A percentile compares a stretch with the other conserved stretches of the same genome.
These are phyloP conservation scores for Drosophila neocordata DNA, from an alignment of 1,140 invertebrate genomes.

Conservation along the genomic window DNA sequence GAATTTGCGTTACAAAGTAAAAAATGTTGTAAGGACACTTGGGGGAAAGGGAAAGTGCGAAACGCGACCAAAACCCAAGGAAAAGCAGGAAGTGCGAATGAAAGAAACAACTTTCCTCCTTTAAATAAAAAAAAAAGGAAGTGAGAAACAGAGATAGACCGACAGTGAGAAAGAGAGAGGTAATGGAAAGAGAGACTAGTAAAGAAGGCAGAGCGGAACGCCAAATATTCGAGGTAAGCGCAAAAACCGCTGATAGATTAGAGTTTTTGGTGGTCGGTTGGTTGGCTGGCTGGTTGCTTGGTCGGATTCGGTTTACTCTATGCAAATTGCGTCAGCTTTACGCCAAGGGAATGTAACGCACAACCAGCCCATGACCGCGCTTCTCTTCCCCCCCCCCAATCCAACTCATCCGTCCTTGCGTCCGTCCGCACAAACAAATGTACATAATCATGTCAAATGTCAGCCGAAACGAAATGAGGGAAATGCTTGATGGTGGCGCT, in stretches of 20 bases:
- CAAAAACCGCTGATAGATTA: constrained; percentile 70
- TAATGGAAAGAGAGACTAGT: constrained; percentile 11
- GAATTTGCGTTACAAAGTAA: constrained; percentile 81
- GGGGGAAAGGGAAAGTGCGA: constrained; percentile 19
- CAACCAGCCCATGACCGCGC: constrained; percentile 4
- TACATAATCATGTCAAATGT: constrained; percentile 80
- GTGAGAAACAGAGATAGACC: constrained; percentile 25
- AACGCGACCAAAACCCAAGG: constrained; percentile 30
- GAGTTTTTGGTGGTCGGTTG: constrained; percentile 49
- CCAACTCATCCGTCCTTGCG: background rate
- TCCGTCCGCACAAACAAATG: constrained; percentile 57
- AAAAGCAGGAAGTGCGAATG: constrained; percentile 69
- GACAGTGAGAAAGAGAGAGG: constrained; percentile 24
- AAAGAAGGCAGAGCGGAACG: constrained; percentile 26
- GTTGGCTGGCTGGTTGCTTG: background rate
- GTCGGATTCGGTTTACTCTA: constrained; percentile 24
- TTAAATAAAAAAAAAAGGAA: background rate
- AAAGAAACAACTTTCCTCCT: constrained; percentile 1
- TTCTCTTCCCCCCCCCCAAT: background rate
- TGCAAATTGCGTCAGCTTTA: constrained; percentile 66
- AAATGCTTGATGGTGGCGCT: constrained; percentile 19
- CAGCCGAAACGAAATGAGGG: constrained; percentile 60
- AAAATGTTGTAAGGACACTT: constrained; percentile 79
- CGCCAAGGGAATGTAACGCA: constrained; percentile 17
- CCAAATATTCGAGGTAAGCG: constrained; percentile 59